Percentiles rank a stretch among this genome's conserved stretches.
Evolutionary conservation across 2,888 invertebrate genomes (phyloP).

Genomic region (Tineola bisselliella): DNA sequence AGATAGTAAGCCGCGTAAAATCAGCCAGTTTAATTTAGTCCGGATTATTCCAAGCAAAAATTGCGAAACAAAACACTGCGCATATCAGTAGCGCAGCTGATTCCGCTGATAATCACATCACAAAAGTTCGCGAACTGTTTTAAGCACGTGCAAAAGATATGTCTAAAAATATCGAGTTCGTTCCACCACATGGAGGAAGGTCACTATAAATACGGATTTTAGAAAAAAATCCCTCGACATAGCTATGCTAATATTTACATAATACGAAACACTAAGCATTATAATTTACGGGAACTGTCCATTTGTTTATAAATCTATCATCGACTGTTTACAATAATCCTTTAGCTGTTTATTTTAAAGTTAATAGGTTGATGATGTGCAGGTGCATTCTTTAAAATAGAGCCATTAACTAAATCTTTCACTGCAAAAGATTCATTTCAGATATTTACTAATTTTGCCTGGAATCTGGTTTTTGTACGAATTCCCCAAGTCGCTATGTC

Average conservation of each 20-base stretch:
- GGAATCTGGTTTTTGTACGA: not conserved
- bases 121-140: constrained; percentile 35
- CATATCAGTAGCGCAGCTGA: not conserved
- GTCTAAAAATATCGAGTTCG: constrained; percentile 57
- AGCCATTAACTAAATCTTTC: not conserved
- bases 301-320: constrained; percentile 45
- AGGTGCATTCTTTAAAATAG: constrained; percentile 1
- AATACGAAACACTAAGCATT: not conserved
- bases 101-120: not conserved
- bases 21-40: too few species aligned
- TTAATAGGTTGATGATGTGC: constrained; percentile 7
- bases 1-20: too few species aligned
- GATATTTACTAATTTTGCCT: not conserved
- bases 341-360: constrained; percentile 27
- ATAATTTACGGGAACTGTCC: constrained; percentile 20
- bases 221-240: not conserved
- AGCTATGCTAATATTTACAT: constrained; percentile 2
- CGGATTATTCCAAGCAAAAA: too few species aligned
- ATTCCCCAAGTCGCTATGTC: not conserved
- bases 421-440: not conserved
- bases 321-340: constrained; percentile 53
- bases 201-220: constrained; percentile 18
- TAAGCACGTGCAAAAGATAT: constrained; percentile 39
- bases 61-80: too few species aligned
- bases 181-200: constrained; percentile 41